A percentile compares a stretch with the other conserved stretches of the same genome.
These are phyloP conservation scores for Apotomis betuletana DNA, from an alignment of 2,888 invertebrate species.

Conservation along the genomic window DNA sequence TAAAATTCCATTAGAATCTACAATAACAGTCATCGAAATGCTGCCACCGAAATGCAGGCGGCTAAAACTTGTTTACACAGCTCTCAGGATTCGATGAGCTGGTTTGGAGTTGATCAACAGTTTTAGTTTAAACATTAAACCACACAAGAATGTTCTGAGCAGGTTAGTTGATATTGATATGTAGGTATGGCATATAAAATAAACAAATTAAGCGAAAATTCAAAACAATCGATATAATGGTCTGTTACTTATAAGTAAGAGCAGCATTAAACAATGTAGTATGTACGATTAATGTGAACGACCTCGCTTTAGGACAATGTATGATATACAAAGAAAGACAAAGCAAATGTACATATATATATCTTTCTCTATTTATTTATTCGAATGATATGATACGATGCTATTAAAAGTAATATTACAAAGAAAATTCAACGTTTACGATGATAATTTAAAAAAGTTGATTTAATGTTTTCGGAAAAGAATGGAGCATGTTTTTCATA, in stretches of 20 bases:
- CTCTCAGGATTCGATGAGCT: background rate
- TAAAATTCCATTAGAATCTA: too few species aligned
- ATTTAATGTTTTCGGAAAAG: background rate
- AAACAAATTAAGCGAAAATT: background rate
- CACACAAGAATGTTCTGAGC: too few species aligned
- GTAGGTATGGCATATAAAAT: too few species aligned
- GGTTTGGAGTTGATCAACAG: too few species aligned
- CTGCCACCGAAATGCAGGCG: too few species aligned
- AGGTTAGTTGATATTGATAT: too few species aligned
- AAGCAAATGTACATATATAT: constrained; percentile 32
- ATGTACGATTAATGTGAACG: constrained; percentile 28
- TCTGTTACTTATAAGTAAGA: background rate
- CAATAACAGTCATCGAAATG: too few species aligned
- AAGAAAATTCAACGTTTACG: too few species aligned
- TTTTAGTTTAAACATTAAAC: too few species aligned
- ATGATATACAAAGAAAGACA: constrained; percentile 22
- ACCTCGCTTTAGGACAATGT: constrained; percentile 26
- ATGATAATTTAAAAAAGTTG: background rate
- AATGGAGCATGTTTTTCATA: background rate
- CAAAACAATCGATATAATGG: too few species aligned
- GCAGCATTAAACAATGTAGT: constrained; percentile 11
- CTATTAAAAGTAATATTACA: too few species aligned
- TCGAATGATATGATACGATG: background rate
- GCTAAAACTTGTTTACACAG: background rate
- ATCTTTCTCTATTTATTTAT: constrained; percentile 32